Base-by-base conservation (phyloP, 2,888 invertebrate genomes). In the Acronicta alni region DNA sequence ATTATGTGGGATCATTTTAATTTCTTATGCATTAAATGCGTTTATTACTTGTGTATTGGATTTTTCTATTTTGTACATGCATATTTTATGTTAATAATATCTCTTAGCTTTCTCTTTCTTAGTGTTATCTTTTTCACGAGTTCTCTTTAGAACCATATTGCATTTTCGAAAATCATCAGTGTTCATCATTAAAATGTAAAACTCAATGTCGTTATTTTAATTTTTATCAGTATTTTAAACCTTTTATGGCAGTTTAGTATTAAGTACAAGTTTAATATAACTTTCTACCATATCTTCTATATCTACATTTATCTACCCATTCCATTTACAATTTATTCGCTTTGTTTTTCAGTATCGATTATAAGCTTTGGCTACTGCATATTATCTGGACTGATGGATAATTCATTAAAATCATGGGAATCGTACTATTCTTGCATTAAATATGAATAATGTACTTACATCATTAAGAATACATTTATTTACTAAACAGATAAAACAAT, bases 401-500 rank as follows among this genome's bases (percentile, higher is more conserved):
- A 72, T 68, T 67, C 70, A 75, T 69, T 70, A 58, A 59, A 61
- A 64, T 48, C 37, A 53, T 54, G 65, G n/a, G n/a, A n/a, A n/a
- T n/a, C n/a, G n/a, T n/a, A 57, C 48, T 37, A 46, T 63, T 61
- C 39, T 35, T 61, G 47, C 48, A 65, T 46, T 63, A 46, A 72
- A 57, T 12, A 59, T 30, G 9, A 26, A 26, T 26, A 20, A 20
- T 5, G 23, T 23, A 20, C 2, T n/a, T n/a, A 23, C 23, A 23
- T 23, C 23, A 23, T 23, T 23, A 23, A 23, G 6, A 23, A 23
- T 20, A 20, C 20, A 20, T 20, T 20, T 3, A 5, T 5, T 20
- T 20, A 20, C 3, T 5, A 3, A 20, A 20, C n/a, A n/a, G n/a
- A n/a, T n/a, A n/a, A n/a, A n/a, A 20, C 20, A 20, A 20, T 20